Evolutionary conservation across 2,888 invertebrate species (phyloP).

Genomic region (Mellilla xanthometata): DNA sequence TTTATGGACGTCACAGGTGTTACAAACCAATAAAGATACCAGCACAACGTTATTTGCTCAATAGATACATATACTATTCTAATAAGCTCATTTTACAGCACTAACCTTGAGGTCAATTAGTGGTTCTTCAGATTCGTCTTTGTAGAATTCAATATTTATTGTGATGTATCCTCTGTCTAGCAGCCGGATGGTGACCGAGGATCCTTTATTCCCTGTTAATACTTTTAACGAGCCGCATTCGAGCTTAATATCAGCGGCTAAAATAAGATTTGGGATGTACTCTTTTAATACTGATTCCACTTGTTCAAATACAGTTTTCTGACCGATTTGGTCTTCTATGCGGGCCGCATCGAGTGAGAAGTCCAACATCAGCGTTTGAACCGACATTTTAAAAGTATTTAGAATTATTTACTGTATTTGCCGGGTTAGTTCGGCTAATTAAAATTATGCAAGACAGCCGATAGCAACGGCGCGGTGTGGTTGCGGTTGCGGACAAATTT

Average conservation of each 20-base stretch:
- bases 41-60: slow-evolving; percentile 7
- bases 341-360: slow-evolving; percentile 88
- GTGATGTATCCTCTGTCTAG: slow-evolving; percentile 90
- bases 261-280: slow-evolving; percentile 87
- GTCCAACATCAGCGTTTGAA: slow-evolving; percentile 90
- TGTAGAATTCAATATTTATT: slow-evolving; percentile 92
- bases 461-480: neutral
- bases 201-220: slow-evolving; percentile 87
- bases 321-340: slow-evolving; percentile 85
- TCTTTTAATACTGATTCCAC: slow-evolving; percentile 87
- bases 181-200: slow-evolving; percentile 87
- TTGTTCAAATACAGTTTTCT: slow-evolving; percentile 85
- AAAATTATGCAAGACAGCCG: slow-evolving; percentile 6
- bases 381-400: slow-evolving; percentile 83
- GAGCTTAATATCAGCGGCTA: slow-evolving; percentile 85
- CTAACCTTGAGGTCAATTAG: slow-evolving; percentile 89
- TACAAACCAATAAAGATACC: neutral
- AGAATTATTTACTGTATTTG: slow-evolving; percentile 6
- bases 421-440: slow-evolving; percentile 6
- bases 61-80: neutral
- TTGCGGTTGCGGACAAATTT: too few relatives aligned
- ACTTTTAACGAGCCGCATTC: slow-evolving; percentile 88
- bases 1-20: neutral
- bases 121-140: slow-evolving; percentile 88
- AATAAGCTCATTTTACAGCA: slow-evolving; percentile 1